Percentiles rank a stretch among this genome's conserved stretches.
Evolutionary conservation across 2,888 invertebrate species (phyloP).

Genomic region (Ochropleura leucogaster): DNA sequence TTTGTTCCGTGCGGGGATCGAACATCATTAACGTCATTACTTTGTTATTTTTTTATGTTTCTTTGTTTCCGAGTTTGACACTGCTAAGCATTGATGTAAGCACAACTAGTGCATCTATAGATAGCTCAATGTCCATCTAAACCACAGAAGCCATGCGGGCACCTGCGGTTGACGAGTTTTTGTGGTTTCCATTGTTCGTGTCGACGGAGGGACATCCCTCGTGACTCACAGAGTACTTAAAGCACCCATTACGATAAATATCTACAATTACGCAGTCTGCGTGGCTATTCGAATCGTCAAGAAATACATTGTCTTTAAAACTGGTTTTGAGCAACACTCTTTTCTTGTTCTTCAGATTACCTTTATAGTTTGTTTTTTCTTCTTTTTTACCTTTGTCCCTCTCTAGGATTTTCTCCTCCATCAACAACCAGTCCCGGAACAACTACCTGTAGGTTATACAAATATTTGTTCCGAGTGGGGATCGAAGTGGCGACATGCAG

Average conservation of each 20-base stretch:
- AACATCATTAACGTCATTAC: too few species aligned
- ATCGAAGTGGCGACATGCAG: too few species aligned
- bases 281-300: neutral
- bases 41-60: too few species aligned
- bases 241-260: conserved; percentile 20
- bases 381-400: too few species aligned
- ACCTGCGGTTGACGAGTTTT: conserved; percentile 44
- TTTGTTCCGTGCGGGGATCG: too few species aligned
- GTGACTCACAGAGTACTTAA: conserved; percentile 33
- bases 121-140: conserved; percentile 8
- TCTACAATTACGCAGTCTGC: neutral
- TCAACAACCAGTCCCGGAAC: too few species aligned
- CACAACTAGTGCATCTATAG: neutral
- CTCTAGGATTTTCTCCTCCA: too few species aligned
- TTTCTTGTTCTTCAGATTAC: conserved; percentile 23
- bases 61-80: neutral
- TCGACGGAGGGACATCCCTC: conserved; percentile 39
- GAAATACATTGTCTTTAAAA: neutral
- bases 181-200: conserved; percentile 56
- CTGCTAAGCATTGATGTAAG: neutral
- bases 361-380: neutral
- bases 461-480: too few species aligned
- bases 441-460: too few species aligned
- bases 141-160: conserved; percentile 58
- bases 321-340: neutral